Evolutionary conservation across 1,140 invertebrate genomes (phyloP).

Genomic region (Lethrus apterus): DNA sequence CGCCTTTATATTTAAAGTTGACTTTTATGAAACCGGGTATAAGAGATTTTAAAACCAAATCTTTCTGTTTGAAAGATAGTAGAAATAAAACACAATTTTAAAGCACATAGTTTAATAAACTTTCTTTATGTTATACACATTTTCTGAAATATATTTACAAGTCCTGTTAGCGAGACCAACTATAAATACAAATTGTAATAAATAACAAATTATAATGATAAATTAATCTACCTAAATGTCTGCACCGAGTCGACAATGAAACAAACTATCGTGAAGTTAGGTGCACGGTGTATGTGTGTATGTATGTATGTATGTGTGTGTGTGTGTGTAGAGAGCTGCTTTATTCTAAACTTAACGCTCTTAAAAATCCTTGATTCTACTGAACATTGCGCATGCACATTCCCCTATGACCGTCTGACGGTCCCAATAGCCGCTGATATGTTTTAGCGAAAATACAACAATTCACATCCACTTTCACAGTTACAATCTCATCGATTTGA

Average conservation of each 20-base stretch:
- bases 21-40: too few relatives aligned
- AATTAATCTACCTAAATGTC: slow-evolving; percentile 27
- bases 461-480: slow-evolving; percentile 20
- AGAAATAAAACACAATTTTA: slow-evolving; percentile 17
- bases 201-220: slow-evolving; percentile 29
- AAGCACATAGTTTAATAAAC: slow-evolving; percentile 29
- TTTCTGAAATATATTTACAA: slow-evolving; percentile 36
- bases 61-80: too few relatives aligned
- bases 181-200: slow-evolving; percentile 32
- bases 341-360: slow-evolving; percentile 20
- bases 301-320: slow-evolving; percentile 2
- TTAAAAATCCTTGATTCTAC: slow-evolving; percentile 16
- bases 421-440: slow-evolving; percentile 21
- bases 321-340: slow-evolving; percentile 25
- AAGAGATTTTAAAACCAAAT: too few relatives aligned
- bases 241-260: slow-evolving; percentile 19
- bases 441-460: slow-evolving; percentile 20
- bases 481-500: too few relatives aligned
- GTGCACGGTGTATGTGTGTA: slow-evolving; percentile 5
- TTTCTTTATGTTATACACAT: slow-evolving; percentile 35
- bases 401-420: slow-evolving; percentile 23
- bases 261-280: slow-evolving; percentile 9
- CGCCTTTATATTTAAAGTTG: too few relatives aligned
- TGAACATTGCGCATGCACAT: slow-evolving; percentile 19
- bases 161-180: slow-evolving; percentile 39